A percentile compares a stretch with the other conserved stretches of the same genome.
These are phyloP conservation scores for Drosophila baimaii DNA, from an alignment of 1,140 invertebrate genomes.

Conservation along the genomic window DNA sequence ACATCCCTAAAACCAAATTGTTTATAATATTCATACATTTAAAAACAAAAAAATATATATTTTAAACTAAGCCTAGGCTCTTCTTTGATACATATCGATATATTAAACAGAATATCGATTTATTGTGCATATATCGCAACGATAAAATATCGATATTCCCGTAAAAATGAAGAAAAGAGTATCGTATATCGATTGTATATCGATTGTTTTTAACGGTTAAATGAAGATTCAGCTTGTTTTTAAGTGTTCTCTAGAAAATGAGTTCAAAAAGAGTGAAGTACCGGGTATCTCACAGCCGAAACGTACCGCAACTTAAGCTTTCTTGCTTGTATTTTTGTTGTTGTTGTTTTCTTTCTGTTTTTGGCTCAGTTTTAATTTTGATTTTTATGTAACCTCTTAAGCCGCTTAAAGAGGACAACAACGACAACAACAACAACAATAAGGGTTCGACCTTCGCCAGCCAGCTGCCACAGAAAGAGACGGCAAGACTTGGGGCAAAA, in stretches of 20 bases:
- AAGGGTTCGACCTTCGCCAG: slow-evolving; percentile 20
- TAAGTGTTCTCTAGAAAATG: background rate
- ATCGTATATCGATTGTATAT: too few relatives aligned
- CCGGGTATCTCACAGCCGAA: background rate
- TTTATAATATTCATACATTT: too few relatives aligned
- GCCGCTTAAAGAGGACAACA: slow-evolving; percentile 47
- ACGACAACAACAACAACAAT: background rate
- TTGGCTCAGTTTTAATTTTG: slow-evolving; percentile 36
- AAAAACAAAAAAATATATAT: too few relatives aligned
- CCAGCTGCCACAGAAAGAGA: slow-evolving; percentile 31
- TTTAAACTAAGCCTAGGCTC: too few relatives aligned
- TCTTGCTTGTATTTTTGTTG: background rate
- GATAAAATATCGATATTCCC: too few relatives aligned
- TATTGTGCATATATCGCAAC: too few relatives aligned
- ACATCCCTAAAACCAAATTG: too few relatives aligned
- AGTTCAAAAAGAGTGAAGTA: background rate
- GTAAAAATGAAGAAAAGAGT: too few relatives aligned
- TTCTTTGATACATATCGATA: too few relatives aligned
- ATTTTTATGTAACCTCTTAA: slow-evolving; percentile 53
- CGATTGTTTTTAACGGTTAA: too few relatives aligned
- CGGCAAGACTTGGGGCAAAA: background rate
- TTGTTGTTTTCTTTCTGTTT: background rate
- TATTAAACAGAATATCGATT: too few relatives aligned
- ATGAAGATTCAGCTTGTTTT: background rate
- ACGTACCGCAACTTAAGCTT: background rate